These are phyloP conservation scores for Pungitius pungitius DNA, from an alignment of 2,113 vertebrate species.

Conservation along the genomic window DNA sequence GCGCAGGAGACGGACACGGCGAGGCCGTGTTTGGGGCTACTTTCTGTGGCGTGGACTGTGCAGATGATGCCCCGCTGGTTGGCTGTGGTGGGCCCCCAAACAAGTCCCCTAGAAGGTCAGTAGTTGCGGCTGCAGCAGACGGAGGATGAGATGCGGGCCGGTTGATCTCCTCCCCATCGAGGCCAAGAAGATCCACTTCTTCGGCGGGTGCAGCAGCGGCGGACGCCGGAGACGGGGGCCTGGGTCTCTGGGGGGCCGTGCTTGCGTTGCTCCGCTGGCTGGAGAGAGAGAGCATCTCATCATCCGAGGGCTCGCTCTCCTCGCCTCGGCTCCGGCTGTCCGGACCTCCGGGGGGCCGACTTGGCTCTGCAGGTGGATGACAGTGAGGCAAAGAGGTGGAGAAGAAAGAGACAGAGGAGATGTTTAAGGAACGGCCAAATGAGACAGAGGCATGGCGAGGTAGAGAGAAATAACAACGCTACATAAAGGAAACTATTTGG, in stretches of 20 bases:
- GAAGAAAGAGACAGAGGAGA: not conserved
- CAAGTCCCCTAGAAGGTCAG: slow-evolving; percentile 92
- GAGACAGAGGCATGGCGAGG: not conserved
- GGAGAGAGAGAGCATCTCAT: slow-evolving; percentile 96
- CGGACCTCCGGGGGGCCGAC: slow-evolving; percentile 81
- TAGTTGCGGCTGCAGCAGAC: slow-evolving; percentile 84
- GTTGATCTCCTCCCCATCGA: slow-evolving; percentile 83
- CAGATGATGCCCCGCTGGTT: slow-evolving; percentile 80
- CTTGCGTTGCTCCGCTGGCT: slow-evolving; percentile 90
- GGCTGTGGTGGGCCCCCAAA: slow-evolving; percentile 85
- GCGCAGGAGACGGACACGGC: slow-evolving; percentile 85
- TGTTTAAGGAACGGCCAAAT: not conserved
- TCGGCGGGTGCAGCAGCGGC: slow-evolving; percentile 74
- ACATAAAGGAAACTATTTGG: slow-evolving; percentile 16
- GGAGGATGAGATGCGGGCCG: slow-evolving; percentile 80
- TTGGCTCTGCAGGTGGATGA: slow-evolving; percentile 71
- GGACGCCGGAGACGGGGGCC: slow-evolving; percentile 66
- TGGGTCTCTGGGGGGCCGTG: slow-evolving; percentile 80
- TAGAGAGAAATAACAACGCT: slow-evolving; percentile 4
- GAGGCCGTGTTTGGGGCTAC: slow-evolving; percentile 82
- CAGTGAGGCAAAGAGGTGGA: not conserved
- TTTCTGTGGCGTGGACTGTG: slow-evolving; percentile 92
- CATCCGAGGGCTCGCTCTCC: slow-evolving; percentile 97
- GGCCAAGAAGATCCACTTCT: slow-evolving; percentile 92
- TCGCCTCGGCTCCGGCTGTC: slow-evolving; percentile 88